These are phyloP conservation scores for Acanthurus leucopareius DNA, from an alignment of 2,797 vertebrate species.

Conservation along the genomic window DNA sequence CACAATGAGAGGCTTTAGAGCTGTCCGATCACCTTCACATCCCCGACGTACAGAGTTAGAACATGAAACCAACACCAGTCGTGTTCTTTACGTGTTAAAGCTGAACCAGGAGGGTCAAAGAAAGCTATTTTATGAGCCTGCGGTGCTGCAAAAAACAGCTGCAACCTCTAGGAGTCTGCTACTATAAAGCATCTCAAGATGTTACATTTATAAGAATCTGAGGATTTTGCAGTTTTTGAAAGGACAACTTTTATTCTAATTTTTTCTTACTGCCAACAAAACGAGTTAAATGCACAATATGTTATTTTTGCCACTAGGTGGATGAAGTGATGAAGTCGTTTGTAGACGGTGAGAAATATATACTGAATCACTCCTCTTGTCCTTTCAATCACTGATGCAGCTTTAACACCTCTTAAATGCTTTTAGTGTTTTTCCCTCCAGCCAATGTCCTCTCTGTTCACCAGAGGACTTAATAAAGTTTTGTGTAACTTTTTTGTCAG, in stretches of 20 bases:
- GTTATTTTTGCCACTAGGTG: no score
- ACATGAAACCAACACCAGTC: conserved; percentile 34
- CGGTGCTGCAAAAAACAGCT: neutral
- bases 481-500: neutral
- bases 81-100: conserved; percentile 34
- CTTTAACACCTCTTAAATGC: conserved; percentile 25
- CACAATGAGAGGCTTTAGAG: conserved; percentile 3
- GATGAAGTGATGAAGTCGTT: no score
- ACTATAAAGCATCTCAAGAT: neutral
- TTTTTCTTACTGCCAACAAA: conserved; percentile 11
- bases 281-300: no score
- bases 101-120: conserved; percentile 1
- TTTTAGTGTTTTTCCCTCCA: conserved; percentile 6
- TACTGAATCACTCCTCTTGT: no score
- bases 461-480: conserved; percentile 12
- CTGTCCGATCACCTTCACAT: conserved; percentile 5
- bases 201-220: neutral
- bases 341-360: no score
- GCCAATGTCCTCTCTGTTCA: neutral
- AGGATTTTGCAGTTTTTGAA: no score
- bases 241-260: neutral
- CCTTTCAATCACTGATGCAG: neutral
- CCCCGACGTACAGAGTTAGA: neutral
- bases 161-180: neutral
- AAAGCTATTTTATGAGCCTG: no score